These are phyloP conservation scores for Agonopterix arenella DNA, from an alignment of 2,888 invertebrate species.

Conservation along the genomic window DNA sequence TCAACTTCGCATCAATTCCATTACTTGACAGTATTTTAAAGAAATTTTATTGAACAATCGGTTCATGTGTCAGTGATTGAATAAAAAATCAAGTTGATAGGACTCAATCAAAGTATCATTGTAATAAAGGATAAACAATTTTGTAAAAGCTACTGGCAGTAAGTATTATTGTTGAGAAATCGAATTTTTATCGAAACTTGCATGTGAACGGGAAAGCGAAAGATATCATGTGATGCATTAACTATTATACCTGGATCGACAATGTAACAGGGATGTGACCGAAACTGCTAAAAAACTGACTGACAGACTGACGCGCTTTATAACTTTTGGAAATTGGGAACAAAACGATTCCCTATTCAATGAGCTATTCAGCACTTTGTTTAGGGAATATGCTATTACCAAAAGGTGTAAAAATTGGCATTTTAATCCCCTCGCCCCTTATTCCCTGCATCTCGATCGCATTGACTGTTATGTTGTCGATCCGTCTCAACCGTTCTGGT, in stretches of 20 bases:
- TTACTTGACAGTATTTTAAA: constrained; percentile 28
- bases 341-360: no score
- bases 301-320: no score
- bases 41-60: constrained; percentile 17
- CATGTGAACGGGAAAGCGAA: constrained; percentile 39
- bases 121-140: constrained; percentile 1
- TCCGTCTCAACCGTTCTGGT: constrained; percentile 40
- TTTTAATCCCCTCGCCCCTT: no score
- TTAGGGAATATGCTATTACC: no score
- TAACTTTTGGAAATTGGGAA: no score
- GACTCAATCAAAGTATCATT: constrained; percentile 1
- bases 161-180: constrained; percentile 17
- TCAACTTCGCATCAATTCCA: constrained; percentile 21
- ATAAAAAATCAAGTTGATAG: constrained; percentile 7
- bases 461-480: constrained; percentile 4
- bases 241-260: constrained; percentile 23
- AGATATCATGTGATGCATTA: constrained; percentile 60
- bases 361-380: no score
- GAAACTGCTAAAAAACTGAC: not conserved
- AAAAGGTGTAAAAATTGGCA: no score
- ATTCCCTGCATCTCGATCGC: no score
- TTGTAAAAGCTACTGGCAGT: constrained; percentile 22
- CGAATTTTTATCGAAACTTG: constrained; percentile 15
- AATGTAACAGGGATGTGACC: constrained; percentile 16
- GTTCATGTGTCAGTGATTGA: constrained; percentile 29